These are phyloP conservation scores for Hyperoplus lanceolatus DNA, from an alignment of 2,797 vertebrate genomes.

Conservation along the genomic window DNA sequence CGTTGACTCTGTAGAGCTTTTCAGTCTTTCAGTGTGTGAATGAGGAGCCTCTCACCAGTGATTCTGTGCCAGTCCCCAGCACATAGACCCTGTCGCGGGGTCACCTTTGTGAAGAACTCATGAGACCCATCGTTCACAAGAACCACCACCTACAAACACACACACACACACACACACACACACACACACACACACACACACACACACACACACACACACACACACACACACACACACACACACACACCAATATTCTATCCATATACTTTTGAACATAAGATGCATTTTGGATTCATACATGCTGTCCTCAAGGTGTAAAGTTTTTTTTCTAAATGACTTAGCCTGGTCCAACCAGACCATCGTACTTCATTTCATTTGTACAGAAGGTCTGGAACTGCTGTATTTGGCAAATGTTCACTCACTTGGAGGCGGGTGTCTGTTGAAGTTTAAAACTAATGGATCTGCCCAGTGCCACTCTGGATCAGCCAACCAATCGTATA, in stretches of 20 bases:
- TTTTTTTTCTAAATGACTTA: slow-evolving; percentile 25
- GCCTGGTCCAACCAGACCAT: too few species aligned
- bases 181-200: too few species aligned
- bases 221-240: too few species aligned
- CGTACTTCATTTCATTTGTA: too few species aligned
- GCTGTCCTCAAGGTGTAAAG: not conserved
- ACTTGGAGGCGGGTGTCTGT: too few species aligned
- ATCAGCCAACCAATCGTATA: too few species aligned
- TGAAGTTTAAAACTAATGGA: too few species aligned
- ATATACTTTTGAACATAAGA: not conserved
- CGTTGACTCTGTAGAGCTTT: not conserved
- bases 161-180: not conserved
- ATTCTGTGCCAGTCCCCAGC: slow-evolving; percentile 93
- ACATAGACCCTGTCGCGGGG: slow-evolving; percentile 88
- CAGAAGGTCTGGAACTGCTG: too few species aligned
- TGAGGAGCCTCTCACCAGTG: slow-evolving; percentile 83
- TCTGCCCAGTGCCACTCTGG: too few species aligned
- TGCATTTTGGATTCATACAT: not conserved
- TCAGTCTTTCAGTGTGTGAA: not conserved
- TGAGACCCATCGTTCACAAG: slow-evolving; percentile 89
- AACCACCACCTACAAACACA: slow-evolving; percentile 87
- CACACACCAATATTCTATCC: not conserved
- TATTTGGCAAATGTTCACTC: too few species aligned
- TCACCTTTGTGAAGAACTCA: slow-evolving; percentile 90
- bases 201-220: too few species aligned